Evolutionary conservation across 2,888 invertebrate genomes (phyloP).

Genomic region (Dioctria linearis): DNA sequence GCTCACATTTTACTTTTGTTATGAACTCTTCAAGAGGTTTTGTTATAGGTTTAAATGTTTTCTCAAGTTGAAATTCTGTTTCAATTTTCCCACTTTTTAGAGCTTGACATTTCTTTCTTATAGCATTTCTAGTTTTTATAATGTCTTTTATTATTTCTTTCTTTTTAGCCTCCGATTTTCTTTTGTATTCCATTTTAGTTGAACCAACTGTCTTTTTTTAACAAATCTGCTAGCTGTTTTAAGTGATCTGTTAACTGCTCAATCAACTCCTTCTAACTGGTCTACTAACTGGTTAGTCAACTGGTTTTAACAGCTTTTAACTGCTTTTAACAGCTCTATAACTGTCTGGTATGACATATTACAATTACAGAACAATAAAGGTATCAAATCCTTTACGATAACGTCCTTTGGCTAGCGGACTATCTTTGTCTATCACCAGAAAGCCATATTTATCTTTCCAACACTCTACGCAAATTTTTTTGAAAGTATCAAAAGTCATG

Average conservation of each 20-base stretch:
- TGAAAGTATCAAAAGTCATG: too few species aligned
- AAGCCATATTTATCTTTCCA: too few species aligned
- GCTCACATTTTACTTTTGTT: too few species aligned
- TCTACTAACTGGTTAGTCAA: too few species aligned
- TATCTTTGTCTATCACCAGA: constrained; percentile 63
- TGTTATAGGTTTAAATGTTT: too few species aligned
- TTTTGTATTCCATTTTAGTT: too few species aligned
- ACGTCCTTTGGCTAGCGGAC: constrained; percentile 60
- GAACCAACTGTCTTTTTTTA: too few species aligned
- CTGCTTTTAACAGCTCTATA: background rate
- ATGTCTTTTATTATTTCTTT: background rate
- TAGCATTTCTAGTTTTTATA: too few species aligned
- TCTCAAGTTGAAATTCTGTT: too few species aligned
- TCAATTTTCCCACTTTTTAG: background rate
- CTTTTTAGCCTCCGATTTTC: background rate
- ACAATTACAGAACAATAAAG: constrained; percentile 45
- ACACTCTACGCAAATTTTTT: too few species aligned
- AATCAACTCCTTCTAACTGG: background rate
- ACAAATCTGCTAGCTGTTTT: too few species aligned
- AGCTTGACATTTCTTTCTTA: background rate
- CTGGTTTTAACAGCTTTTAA: background rate
- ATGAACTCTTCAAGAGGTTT: too few species aligned
- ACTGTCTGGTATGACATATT: background rate
- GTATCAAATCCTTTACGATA: constrained; percentile 59
- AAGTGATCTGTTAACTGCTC: background rate